Percentiles rank a stretch among this genome's conserved stretches.
Evolutionary conservation across 2,888 invertebrate species (phyloP).

Genomic region (Oeneis ivallda): DNA sequence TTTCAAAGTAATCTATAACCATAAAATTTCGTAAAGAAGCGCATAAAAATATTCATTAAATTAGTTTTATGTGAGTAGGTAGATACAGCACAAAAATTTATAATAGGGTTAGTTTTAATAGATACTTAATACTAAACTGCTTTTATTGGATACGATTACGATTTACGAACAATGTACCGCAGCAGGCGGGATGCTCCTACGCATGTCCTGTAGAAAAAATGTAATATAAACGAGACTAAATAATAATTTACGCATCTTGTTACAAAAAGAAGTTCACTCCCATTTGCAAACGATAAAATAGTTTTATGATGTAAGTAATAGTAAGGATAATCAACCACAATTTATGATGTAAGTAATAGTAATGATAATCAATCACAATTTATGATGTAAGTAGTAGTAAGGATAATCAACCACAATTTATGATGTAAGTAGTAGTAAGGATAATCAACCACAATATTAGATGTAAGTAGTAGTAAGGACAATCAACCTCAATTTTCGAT

Average conservation of each 20-base stretch:
- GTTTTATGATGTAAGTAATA: background rate
- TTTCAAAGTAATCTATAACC: background rate
- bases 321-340: background rate
- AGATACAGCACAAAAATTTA: conserved; percentile 4
- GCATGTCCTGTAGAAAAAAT: conserved; percentile 17
- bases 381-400: background rate
- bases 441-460: no score
- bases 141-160: conserved; percentile 12
- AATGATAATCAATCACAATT: background rate
- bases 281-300: background rate
- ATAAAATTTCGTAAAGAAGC: background rate
- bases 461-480: background rate
- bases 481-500: background rate
- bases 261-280: background rate
- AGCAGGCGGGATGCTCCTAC: conserved; percentile 27
- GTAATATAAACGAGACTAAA: conserved; percentile 2
- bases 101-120: conserved; percentile 18
- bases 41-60: background rate
- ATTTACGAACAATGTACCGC: conserved; percentile 24
- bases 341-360: background rate
- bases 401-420: background rate
- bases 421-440: background rate
- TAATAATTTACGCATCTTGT: background rate
- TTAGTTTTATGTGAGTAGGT: background rate
- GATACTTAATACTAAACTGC: no score